These are phyloP conservation scores for Crocodylus rhombifer DNA, from an alignment of 2,797 vertebrate species.

Conservation along the genomic window DNA sequence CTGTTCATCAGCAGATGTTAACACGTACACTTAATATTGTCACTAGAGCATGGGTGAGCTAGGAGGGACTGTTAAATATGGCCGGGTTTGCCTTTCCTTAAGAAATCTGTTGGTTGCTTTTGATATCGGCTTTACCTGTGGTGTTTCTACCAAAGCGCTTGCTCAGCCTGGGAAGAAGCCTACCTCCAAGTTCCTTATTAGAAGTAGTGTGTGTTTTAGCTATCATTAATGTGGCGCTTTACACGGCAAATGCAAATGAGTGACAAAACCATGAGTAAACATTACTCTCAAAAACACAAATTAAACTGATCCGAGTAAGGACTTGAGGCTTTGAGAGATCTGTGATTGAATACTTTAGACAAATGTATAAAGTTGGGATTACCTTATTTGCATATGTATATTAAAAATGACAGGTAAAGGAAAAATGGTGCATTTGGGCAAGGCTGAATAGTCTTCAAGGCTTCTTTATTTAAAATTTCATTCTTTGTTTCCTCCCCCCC, in stretches of 20 bases:
- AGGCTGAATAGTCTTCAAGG: not conserved
- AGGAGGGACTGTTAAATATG: not conserved
- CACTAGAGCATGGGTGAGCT: not conserved
- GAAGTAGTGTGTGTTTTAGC: not conserved
- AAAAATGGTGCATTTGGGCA: too few species aligned
- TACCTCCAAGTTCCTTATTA: not conserved
- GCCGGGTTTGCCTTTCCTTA: not conserved
- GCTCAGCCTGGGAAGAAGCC: not conserved
- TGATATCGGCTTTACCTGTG: not conserved
- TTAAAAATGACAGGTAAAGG: not conserved
- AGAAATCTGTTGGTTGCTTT: not conserved
- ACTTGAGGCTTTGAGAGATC: not conserved
- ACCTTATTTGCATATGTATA: not conserved
- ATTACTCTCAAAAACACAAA: not conserved
- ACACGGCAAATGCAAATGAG: not conserved
- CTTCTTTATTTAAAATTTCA: not conserved
- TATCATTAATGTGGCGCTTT: not conserved
- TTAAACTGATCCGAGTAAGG: not conserved
- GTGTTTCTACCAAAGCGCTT: not conserved
- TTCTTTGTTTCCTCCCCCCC: too few species aligned
- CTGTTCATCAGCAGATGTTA: slow-evolving; percentile 2
- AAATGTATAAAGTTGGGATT: not conserved
- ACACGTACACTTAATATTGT: not conserved
- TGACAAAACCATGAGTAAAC: not conserved
- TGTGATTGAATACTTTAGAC: not conserved